phyloP scores from a whole-genome alignment of 2,888 invertebrate species.

The Neoascia interrupta region DNA sequence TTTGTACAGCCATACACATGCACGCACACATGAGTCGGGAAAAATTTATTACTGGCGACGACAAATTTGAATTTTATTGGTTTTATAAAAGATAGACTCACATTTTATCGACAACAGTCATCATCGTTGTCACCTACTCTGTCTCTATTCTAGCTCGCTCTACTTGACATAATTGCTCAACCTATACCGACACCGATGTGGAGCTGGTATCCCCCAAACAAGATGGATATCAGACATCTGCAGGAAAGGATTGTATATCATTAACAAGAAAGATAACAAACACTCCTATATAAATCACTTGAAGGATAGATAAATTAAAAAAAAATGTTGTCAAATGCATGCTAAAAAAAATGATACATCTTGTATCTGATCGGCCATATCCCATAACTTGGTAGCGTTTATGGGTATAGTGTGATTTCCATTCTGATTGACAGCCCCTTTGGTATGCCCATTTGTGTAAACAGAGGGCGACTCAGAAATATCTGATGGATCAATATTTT shows the following conservation, averaged over 20 bases:
- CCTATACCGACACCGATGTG: too few species aligned
- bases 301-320: slow-evolving; percentile 18
- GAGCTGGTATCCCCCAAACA: slow-evolving; percentile 20
- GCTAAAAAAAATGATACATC: slow-evolving; percentile 41
- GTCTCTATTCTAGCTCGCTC: too few species aligned
- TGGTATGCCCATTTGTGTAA: slow-evolving; percentile 48
- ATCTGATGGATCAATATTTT: slow-evolving; percentile 54
- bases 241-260: slow-evolving; percentile 35
- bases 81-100: slow-evolving; percentile 29
- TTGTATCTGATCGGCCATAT: slow-evolving; percentile 3
- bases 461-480: slow-evolving; percentile 22
- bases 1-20: too few species aligned
- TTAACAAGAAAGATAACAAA: slow-evolving; percentile 11
- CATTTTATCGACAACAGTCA: slow-evolving; percentile 47
- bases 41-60: slow-evolving; percentile 61
- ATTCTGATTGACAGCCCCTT: slow-evolving; percentile 66
- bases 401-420: slow-evolving; percentile 66
- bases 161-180: slow-evolving; percentile 30
- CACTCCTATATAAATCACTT: slow-evolving; percentile 42
- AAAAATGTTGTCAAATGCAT: slow-evolving; percentile 36
- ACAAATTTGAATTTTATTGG: slow-evolving; percentile 67
- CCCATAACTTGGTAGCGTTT: slow-evolving; percentile 45
- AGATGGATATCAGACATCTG: slow-evolving; percentile 9
- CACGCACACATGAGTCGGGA: neutral
- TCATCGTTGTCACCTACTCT: slow-evolving; percentile 47